Conservation (phyloP, 2,888 invertebrate species). For the Pteria penguin region DNA sequence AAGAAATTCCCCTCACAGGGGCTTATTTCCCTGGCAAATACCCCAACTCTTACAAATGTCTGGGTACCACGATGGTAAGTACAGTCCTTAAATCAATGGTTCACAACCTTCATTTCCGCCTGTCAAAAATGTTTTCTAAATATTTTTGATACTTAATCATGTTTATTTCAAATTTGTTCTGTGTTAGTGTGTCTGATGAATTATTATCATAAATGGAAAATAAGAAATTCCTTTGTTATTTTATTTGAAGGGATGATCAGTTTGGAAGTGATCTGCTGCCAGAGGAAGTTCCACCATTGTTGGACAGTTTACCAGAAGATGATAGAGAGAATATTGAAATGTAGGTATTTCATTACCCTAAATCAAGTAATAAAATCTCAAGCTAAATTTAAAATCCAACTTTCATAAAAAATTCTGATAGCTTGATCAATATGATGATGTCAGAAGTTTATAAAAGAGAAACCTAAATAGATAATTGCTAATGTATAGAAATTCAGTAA, state of each 20-base stretch:
- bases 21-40: constrained; percentile 75
- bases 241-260: constrained; percentile 73
- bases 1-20: constrained; percentile 80
- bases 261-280: constrained; percentile 75
- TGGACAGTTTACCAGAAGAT: constrained; percentile 68
- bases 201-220: too few relatives aligned
- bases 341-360: constrained; percentile 46
- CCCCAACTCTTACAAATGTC: constrained; percentile 77
- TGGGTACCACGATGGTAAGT: constrained; percentile 79
- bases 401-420: too few relatives aligned
- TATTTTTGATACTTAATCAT: not conserved
- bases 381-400: not conserved
- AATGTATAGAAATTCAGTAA: too few relatives aligned
- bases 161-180: not conserved
- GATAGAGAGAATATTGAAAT: constrained; percentile 69
- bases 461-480: too few relatives aligned
- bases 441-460: too few relatives aligned
- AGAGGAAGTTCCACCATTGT: constrained; percentile 65
- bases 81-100: too few relatives aligned
- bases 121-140: not conserved
- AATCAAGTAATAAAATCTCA: not conserved
- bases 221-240: too few relatives aligned
- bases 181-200: not conserved
- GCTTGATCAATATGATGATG: too few relatives aligned
- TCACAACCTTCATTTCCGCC: too few relatives aligned